Percentiles rank a stretch among this genome's conserved stretches.
Evolutionary conservation across 2,113 vertebrate species (phyloP).

Genomic region (Progne subis): DNA sequence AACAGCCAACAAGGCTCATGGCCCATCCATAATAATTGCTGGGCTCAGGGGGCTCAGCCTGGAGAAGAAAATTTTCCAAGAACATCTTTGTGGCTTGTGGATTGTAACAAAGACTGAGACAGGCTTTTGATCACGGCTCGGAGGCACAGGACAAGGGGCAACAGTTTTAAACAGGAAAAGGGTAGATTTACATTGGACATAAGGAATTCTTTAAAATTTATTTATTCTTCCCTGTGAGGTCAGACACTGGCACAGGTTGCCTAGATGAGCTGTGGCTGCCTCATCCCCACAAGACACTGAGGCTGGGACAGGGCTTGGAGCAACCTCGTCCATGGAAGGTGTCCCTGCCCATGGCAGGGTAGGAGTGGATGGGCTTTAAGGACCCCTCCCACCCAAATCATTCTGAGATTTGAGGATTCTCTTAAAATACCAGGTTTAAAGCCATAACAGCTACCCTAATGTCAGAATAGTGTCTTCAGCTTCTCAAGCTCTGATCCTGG

Average conservation of each 20-base stretch:
- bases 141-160: background rate
- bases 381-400: background rate
- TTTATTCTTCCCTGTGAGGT: background rate
- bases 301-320: background rate
- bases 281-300: background rate
- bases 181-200: background rate
- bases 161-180: background rate
- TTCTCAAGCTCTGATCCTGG: background rate
- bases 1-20: background rate
- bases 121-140: background rate
- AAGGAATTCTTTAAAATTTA: background rate
- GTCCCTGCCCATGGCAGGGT: background rate
- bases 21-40: rapidly evolving
- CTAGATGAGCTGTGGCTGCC: background rate
- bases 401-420: background rate
- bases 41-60: background rate
- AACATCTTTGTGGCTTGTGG: background rate
- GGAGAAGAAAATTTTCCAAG: background rate
- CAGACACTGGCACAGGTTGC: background rate
- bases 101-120: background rate
- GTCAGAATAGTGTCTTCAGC: background rate
- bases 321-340: rapidly evolving
- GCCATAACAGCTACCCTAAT: background rate
- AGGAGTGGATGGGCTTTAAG: background rate
- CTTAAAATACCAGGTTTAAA: background rate